phyloP scores from a whole-genome alignment of 1,140 invertebrate genomes.

The Medauroidea extradentata region DNA sequence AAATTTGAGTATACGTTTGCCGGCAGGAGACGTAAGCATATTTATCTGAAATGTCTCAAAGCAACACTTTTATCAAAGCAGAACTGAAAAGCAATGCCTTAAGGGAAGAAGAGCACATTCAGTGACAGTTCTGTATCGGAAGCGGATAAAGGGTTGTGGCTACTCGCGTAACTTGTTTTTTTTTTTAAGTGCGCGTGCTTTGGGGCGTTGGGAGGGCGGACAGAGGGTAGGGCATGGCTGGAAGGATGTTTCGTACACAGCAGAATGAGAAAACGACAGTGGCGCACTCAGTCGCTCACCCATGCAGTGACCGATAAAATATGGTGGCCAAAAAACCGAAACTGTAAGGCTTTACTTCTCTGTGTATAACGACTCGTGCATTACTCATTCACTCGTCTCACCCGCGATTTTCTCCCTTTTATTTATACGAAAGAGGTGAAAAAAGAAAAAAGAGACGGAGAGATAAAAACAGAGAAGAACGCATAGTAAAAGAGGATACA shows the following conservation, averaged over 20 bases:
- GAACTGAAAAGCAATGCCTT: conserved; percentile 9
- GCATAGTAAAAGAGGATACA: conserved; percentile 3
- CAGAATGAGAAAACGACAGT: neutral
- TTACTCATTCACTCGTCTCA: conserved; percentile 3
- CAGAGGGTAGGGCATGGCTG: neutral
- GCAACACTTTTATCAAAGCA: conserved; percentile 13
- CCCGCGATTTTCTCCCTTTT: too few species aligned
- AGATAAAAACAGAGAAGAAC: conserved; percentile 1
- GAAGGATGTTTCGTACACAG: too few species aligned
- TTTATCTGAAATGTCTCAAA: conserved; percentile 5
- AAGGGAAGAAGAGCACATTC: conserved; percentile 7
- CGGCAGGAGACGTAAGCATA: too few species aligned
- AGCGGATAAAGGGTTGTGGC: conserved; percentile 7
- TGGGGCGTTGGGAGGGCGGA: neutral
- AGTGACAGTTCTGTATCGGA: conserved; percentile 13
- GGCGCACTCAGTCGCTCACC: neutral
- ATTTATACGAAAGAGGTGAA: neutral
- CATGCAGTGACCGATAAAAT: conserved; percentile 14
- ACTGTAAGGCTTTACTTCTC: conserved; percentile 1
- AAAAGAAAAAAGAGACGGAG: neutral
- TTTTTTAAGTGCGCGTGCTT: neutral
- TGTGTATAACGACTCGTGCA: conserved; percentile 9
- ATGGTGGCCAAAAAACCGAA: conserved; percentile 10
- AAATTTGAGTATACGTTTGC: too few species aligned
- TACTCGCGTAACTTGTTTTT: too few species aligned